These are phyloP conservation scores for Xestia ashworthii DNA, from an alignment of 2,888 invertebrate genomes.

Conservation along the genomic window DNA sequence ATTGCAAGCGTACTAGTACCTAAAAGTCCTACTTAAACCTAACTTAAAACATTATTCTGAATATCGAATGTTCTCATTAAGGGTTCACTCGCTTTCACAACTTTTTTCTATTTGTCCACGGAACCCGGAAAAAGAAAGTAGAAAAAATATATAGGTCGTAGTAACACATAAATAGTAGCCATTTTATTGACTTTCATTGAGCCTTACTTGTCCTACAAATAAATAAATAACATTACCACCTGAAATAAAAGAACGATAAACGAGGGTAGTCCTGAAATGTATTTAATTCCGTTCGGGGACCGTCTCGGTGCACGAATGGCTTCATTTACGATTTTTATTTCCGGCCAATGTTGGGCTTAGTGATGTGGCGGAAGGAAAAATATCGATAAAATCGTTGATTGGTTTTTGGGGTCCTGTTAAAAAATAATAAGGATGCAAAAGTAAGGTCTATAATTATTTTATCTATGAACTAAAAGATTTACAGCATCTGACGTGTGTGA, in stretches of 20 bases:
- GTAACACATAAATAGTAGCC: slow-evolving; percentile 45
- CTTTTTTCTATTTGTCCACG: background rate
- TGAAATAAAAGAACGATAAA: slow-evolving; percentile 90
- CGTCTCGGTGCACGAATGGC: slow-evolving; percentile 85
- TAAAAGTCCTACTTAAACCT: background rate
- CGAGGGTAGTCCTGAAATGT: slow-evolving; percentile 83
- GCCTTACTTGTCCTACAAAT: slow-evolving; percentile 63
- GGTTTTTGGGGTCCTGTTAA: background rate
- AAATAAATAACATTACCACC: slow-evolving; percentile 88
- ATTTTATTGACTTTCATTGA: slow-evolving; percentile 61
- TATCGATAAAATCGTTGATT: slow-evolving; percentile 36
- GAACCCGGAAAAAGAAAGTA: background rate
- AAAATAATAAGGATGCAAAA: background rate
- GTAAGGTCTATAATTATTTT: too few relatives aligned
- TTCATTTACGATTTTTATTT: slow-evolving; percentile 91
- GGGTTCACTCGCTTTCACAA: too few relatives aligned
- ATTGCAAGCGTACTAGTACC: background rate
- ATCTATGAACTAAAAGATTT: too few relatives aligned
- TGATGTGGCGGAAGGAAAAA: slow-evolving; percentile 7
- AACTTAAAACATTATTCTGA: background rate
- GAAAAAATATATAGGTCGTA: slow-evolving; percentile 27
- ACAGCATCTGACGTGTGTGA: too few relatives aligned
- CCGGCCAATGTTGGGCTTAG: slow-evolving; percentile 78
- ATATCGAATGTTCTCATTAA: background rate
- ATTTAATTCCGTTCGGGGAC: slow-evolving; percentile 88